A percentile compares a stretch with the other conserved stretches of the same genome.
Evolutionary conservation across 2,888 invertebrate genomes (phyloP).

Genomic region (Nephrotoma appendiculata): DNA sequence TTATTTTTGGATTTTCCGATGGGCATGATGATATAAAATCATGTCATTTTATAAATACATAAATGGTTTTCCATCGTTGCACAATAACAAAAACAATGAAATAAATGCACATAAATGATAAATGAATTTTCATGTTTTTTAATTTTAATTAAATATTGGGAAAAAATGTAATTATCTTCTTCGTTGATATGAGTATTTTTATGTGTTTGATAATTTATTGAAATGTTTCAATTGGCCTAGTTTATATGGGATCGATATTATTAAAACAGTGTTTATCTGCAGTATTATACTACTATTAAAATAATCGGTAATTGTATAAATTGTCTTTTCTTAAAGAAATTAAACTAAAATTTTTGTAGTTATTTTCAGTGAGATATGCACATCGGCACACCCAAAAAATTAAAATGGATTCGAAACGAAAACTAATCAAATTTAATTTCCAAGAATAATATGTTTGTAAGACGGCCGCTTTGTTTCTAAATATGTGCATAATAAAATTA

Average conservation of each 20-base stretch:
- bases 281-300: not conserved
- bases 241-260: not conserved
- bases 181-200: not conserved
- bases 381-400: not conserved
- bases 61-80: not conserved
- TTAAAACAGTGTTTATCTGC: not conserved
- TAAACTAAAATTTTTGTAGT: too few relatives aligned
- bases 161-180: not conserved
- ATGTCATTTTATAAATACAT: not conserved
- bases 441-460: not conserved
- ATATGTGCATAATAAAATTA: not conserved
- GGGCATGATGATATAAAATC: not conserved
- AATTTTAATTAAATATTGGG: not conserved
- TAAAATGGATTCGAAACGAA: not conserved
- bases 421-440: not conserved
- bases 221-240: not conserved
- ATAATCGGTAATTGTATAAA: not conserved
- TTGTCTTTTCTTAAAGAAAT: not conserved
- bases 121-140: not conserved
- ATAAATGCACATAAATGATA: not conserved
- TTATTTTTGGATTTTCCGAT: not conserved
- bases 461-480: not conserved
- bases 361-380: too few relatives aligned
- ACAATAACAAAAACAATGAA: not conserved
- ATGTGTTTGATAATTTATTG: not conserved